Conservation (phyloP, 2,888 invertebrate genomes). For the Phania funesta region DNA sequence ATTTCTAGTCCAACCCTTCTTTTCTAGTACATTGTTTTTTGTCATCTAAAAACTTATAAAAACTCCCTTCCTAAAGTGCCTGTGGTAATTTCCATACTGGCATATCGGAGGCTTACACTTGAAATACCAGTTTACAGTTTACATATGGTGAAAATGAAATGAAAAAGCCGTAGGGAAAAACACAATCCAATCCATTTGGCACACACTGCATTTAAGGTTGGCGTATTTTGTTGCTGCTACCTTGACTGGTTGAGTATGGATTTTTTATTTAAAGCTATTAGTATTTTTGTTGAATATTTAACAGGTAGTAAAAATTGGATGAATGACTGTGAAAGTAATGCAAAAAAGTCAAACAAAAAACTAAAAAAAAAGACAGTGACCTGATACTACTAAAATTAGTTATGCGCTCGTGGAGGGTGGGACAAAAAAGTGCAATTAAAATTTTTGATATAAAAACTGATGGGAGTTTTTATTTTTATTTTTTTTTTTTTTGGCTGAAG, state of each 20-base stretch:
- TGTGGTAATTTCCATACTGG: slow-evolving; percentile 71
- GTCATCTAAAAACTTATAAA: neutral
- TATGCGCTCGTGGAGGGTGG: neutral
- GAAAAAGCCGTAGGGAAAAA: slow-evolving; percentile 1
- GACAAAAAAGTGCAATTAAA: too few relatives aligned
- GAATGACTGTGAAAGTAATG: slow-evolving; percentile 60
- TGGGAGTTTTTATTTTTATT: too few relatives aligned
- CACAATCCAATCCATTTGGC: slow-evolving; percentile 68
- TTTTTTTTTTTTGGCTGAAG: too few relatives aligned
- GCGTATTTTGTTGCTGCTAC: slow-evolving; percentile 39
- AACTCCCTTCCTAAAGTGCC: slow-evolving; percentile 55
- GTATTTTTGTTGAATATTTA: slow-evolving; percentile 27
- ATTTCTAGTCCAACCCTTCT: too few relatives aligned
- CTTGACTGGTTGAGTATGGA: slow-evolving; percentile 37
- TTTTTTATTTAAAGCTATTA: slow-evolving; percentile 51
- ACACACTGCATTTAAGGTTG: slow-evolving; percentile 70
- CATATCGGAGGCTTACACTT: slow-evolving; percentile 74
- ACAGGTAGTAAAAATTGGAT: slow-evolving; percentile 65
- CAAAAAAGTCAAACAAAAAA: slow-evolving; percentile 47
- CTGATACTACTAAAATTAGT: slow-evolving; percentile 42
- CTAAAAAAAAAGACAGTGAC: neutral
- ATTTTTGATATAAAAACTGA: too few relatives aligned
- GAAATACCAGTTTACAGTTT: slow-evolving; percentile 65
- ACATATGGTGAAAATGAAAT: slow-evolving; percentile 51
- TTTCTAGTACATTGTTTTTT: neutral